phyloP scores from a whole-genome alignment of 2,797 vertebrate genomes.

The Chromobotia macracanthus region DNA sequence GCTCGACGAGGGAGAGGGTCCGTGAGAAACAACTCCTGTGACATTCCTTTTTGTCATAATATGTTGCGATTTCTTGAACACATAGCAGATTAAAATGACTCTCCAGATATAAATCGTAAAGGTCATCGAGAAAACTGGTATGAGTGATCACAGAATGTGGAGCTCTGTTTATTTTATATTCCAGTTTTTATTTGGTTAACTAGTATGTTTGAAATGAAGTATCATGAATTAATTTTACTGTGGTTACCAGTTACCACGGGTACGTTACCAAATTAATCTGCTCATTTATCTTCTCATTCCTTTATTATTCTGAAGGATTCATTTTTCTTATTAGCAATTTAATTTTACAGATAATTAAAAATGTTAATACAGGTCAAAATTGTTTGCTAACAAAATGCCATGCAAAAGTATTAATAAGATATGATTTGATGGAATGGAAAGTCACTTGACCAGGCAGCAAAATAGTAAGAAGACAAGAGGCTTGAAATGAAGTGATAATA shows the following conservation, averaged over 20 bases:
- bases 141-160: slow-evolving; percentile 58
- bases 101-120: not conserved
- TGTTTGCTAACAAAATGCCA: not conserved
- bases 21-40: not conserved
- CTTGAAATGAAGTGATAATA: slow-evolving; percentile 20
- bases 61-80: not conserved
- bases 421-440: slow-evolving; percentile 20
- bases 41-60: slow-evolving; percentile 4
- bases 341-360: not conserved
- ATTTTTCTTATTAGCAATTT: not conserved
- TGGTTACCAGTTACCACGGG: not conserved
- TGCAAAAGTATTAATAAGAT: slow-evolving; percentile 27
- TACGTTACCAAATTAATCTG: not conserved
- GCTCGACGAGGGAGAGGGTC: not conserved
- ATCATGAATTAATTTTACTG: not conserved
- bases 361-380: not conserved
- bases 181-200: not conserved
- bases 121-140: not conserved
- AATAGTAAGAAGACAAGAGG: slow-evolving; percentile 24
- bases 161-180: slow-evolving; percentile 60
- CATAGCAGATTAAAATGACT: not conserved
- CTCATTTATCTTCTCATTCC: not conserved
- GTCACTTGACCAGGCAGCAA: not conserved
- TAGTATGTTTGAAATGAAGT: too few species aligned
- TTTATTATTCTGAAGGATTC: not conserved